Evolutionary conservation across 2,888 invertebrate species (phyloP), one percentile per base, ranked within the genome.

Genomic region (Tenthredo scrophulariae): DNA sequence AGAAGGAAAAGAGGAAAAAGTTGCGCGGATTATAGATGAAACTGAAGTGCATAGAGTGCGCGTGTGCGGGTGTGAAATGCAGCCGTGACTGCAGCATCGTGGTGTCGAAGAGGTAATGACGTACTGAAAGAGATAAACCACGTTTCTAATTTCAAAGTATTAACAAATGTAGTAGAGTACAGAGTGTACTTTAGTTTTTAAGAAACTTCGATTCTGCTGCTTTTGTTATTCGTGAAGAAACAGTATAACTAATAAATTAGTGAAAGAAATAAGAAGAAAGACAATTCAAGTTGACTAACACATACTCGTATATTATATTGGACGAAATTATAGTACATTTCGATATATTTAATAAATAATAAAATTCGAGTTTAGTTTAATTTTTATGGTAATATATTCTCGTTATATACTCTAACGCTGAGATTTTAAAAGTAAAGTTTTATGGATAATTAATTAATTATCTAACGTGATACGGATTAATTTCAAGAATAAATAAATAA

Each of bases 11-110:
- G 7, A 33, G 13, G 33, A 15, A 10, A 7, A 75, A 75, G n/a
- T 29, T 75, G 26, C 18, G 54, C 6, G 18, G 5, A 33, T 54
- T 29, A 13, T 77, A 77, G 50, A 54, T 77, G 77, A 77, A 50
- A 26, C n/a, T 77, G 40, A 50, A 33, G 46, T 77, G 77, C 54
- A 43, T n/a, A 26, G n/a, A 58, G 84, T 72, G 83, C 46, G 79
- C 79, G 83, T 67, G 85, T 79, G 82, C 70, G 70, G 79, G 82
- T 62, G 77, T 65, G 67, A 58, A 74, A 62, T 77, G 77, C 77
- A 77, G 9, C 29, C 29, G 29, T 77, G 33, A 77, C 29, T 46
- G 18, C 22, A 67, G 33, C 62, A 62, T 22, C 29, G 67, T 33
- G 33, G 62, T 80, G 80, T 62, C 40, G 22, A 80, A 80, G 22